Conservation (phyloP, 2,797 vertebrate species). For the Tolypeutes matacus region DNA sequence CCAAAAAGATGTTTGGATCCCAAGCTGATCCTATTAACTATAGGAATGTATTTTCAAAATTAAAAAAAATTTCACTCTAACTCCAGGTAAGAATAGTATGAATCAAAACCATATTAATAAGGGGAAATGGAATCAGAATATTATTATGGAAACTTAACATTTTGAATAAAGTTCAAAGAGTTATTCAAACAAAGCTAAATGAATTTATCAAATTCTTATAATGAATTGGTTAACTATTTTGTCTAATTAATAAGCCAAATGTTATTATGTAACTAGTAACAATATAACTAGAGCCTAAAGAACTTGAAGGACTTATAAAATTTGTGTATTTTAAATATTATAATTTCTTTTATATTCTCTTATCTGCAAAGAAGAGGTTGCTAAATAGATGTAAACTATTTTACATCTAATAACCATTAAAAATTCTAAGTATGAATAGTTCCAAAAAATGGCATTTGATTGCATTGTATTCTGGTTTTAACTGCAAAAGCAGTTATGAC, state of each 20-base stretch:
- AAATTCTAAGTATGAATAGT: background rate
- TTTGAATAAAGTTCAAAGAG: conserved; percentile 55
- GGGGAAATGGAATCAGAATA: background rate
- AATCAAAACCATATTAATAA: conserved; percentile 48
- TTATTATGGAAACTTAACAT: conserved; percentile 18
- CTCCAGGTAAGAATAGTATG: background rate
- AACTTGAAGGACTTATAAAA: background rate
- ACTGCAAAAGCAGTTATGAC: background rate
- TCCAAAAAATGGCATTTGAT: background rate
- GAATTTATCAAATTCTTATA: conserved; percentile 29
- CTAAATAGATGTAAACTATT: background rate
- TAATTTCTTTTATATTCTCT: conserved; percentile 39
- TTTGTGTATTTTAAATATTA: background rate
- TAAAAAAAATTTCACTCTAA: conserved; percentile 39
- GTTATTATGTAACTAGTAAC: conserved; percentile 24
- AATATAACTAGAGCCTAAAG: conserved; percentile 10
- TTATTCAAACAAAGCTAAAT: conserved; percentile 48
- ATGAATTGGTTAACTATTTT: conserved; percentile 53
- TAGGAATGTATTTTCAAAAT: background rate
- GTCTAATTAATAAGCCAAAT: conserved; percentile 47
- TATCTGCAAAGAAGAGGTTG: conserved; percentile 26
- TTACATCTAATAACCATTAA: background rate
- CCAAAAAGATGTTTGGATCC: background rate
- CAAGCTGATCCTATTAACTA: background rate
- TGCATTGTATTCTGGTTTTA: conserved; percentile 41